Percentiles rank a stretch among this genome's conserved stretches.
These are phyloP conservation scores for Tinea semifulvella DNA, from an alignment of 2,888 invertebrate species.

Conservation along the genomic window DNA sequence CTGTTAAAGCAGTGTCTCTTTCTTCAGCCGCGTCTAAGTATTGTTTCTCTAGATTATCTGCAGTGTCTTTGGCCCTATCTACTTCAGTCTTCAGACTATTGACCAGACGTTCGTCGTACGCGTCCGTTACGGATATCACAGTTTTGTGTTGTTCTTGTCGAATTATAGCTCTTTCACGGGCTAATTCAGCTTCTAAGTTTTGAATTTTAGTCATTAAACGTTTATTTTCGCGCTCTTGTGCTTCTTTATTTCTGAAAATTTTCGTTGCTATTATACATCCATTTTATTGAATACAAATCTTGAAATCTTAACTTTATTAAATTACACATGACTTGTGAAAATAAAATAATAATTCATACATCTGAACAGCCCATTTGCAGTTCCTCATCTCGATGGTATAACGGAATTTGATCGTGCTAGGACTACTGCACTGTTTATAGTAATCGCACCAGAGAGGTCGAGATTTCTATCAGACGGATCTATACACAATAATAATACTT, in stretches of 20 bases:
- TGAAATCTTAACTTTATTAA: too few relatives aligned
- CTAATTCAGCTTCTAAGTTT: conserved; percentile 83
- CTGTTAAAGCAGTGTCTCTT: conserved; percentile 76
- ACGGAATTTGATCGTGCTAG: too few relatives aligned
- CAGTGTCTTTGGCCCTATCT: conserved; percentile 78
- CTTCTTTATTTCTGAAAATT: conserved; percentile 78
- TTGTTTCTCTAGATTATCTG: conserved; percentile 83
- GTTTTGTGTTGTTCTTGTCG: conserved; percentile 62
- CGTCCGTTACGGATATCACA: conserved; percentile 61
- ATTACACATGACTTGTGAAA: too few relatives aligned
- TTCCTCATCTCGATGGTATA: too few relatives aligned
- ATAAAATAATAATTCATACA: too few relatives aligned
- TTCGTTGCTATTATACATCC: neutral
- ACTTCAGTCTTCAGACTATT: conserved; percentile 78
- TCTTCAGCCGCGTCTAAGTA: conserved; percentile 79
- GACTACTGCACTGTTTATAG: too few relatives aligned
- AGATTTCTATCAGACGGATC: too few relatives aligned
- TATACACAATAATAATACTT: too few relatives aligned
- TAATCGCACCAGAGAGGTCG: too few relatives aligned
- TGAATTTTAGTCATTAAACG: conserved; percentile 80
- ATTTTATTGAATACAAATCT: too few relatives aligned
- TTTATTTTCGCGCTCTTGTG: conserved; percentile 86
- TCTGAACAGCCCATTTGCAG: too few relatives aligned
- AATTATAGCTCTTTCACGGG: conserved; percentile 71
- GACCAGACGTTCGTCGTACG: conserved; percentile 72